These are phyloP conservation scores for Auanema freiburgensis DNA, from an alignment of 2,888 invertebrate genomes.

Conservation along the genomic window DNA sequence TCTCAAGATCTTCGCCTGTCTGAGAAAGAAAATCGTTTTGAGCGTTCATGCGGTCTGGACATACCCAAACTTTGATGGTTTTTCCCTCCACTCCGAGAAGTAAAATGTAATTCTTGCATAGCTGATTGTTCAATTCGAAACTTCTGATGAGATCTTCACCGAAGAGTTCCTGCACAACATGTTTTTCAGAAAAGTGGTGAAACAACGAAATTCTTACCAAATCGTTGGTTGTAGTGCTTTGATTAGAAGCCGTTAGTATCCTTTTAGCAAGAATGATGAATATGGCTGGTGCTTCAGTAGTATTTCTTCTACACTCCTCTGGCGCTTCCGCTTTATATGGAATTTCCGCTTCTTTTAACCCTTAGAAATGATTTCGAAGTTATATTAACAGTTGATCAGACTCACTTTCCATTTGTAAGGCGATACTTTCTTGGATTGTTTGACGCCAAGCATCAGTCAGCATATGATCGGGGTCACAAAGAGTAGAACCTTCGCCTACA, in stretches of 20 bases:
- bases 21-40: no score
- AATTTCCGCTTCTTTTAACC: slow-evolving; percentile 45
- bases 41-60: neutral
- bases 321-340: slow-evolving; percentile 56
- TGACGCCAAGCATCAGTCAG: slow-evolving; percentile 61
- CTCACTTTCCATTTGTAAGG: slow-evolving; percentile 52
- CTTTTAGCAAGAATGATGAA: slow-evolving; percentile 60
- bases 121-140: slow-evolving; percentile 15
- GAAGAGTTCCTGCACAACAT: slow-evolving; percentile 2
- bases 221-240: slow-evolving; percentile 54
- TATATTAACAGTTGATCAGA: neutral
- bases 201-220: slow-evolving; percentile 46
- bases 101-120: slow-evolving; percentile 59
- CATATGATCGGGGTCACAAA: slow-evolving; percentile 63
- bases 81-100: slow-evolving; percentile 61
- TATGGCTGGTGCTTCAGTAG: slow-evolving; percentile 50
- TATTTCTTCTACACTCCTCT: slow-evolving; percentile 47
- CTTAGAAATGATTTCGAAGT: slow-evolving; percentile 9
- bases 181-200: no score
- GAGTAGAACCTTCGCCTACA: slow-evolving; percentile 45
- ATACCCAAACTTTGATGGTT: slow-evolving; percentile 56
- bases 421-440: slow-evolving; percentile 54
- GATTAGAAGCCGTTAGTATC: slow-evolving; percentile 55
- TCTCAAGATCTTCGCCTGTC: no score
- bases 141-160: neutral